A percentile compares a stretch with the other conserved stretches of the same genome.
phyloP scores from a whole-genome alignment of 1,140 invertebrate genomes.

The Yoshiicerus persimilis region DNA sequence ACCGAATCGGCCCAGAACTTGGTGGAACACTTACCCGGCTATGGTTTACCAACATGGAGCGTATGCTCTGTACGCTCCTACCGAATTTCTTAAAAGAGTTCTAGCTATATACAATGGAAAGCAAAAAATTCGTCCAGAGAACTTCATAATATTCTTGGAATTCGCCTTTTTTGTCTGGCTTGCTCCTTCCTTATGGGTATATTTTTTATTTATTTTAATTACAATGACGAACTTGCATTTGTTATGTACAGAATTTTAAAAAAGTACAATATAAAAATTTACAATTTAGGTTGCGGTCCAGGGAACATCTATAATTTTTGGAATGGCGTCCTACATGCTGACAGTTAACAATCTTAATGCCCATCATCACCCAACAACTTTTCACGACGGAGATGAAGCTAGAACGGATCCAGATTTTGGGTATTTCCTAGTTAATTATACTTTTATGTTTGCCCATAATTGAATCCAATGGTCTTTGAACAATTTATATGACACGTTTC shows the following conservation, averaged over 20 bases:
- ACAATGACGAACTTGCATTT: background rate
- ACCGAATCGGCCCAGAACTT: constrained; percentile 58
- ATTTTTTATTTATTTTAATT: background rate
- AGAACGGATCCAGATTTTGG: constrained; percentile 50
- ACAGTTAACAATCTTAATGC: constrained; percentile 46
- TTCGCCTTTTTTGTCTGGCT: background rate
- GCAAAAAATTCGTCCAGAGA: constrained; percentile 31
- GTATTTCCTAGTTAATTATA: too few species aligned
- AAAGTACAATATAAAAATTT: too few species aligned
- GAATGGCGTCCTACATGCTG: background rate
- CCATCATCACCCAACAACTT: constrained; percentile 62
- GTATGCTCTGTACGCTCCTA: constrained; percentile 55
- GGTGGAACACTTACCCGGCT: constrained; percentile 55
- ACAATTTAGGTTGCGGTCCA: constrained; percentile 28
- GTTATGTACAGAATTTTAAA: background rate
- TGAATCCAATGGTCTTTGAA: too few species aligned
- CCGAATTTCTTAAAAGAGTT: constrained; percentile 52
- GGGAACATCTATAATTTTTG: constrained; percentile 43
- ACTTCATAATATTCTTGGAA: constrained; percentile 31
- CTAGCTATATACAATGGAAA: constrained; percentile 25
- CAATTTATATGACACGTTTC: too few species aligned
- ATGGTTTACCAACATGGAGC: constrained; percentile 59
- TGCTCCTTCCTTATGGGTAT: background rate
- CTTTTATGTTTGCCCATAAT: too few species aligned
- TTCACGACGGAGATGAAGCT: too few species aligned